Conservation (phyloP, 2,113 vertebrate genomes). For the Penelope pileata region DNA sequence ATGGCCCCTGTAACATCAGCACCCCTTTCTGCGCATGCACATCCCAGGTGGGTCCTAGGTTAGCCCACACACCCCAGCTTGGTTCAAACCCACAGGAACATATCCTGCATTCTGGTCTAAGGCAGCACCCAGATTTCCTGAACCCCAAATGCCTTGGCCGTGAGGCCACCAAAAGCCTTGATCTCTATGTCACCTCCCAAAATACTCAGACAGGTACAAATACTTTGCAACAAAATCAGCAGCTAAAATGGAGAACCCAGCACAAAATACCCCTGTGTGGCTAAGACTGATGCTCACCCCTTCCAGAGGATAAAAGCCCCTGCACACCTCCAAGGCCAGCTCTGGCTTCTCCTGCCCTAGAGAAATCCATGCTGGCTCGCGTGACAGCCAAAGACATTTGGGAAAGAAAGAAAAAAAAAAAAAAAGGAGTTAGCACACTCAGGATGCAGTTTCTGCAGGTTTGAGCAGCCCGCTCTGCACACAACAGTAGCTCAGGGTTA, state of each 20-base stretch:
- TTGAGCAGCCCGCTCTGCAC: neutral
- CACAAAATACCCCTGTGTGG: neutral
- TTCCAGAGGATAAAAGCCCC: neutral
- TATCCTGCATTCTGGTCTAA: rapidly evolving
- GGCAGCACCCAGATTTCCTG: neutral
- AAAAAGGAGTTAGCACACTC: rapidly evolving
- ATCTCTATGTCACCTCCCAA: neutral
- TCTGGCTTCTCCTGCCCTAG: neutral
- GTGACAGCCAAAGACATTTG: neutral
- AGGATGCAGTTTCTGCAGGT: neutral
- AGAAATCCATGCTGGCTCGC: neutral
- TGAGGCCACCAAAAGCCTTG: neutral
- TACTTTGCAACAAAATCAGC: neutral
- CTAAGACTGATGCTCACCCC: neutral
- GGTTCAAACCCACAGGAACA: neutral
- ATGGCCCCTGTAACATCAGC: neutral
- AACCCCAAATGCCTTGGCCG: neutral
- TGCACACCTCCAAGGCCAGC: neutral
- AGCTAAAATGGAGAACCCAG: neutral
- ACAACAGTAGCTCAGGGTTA: neutral
- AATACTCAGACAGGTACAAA: neutral
- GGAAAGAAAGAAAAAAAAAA: too few species aligned
- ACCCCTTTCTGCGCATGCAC: neutral
- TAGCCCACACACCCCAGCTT: rapidly evolving
- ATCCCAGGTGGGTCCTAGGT: rapidly evolving